phyloP scores from a whole-genome alignment of 1,140 invertebrate species.

The Caenorhabditis latens region DNA sequence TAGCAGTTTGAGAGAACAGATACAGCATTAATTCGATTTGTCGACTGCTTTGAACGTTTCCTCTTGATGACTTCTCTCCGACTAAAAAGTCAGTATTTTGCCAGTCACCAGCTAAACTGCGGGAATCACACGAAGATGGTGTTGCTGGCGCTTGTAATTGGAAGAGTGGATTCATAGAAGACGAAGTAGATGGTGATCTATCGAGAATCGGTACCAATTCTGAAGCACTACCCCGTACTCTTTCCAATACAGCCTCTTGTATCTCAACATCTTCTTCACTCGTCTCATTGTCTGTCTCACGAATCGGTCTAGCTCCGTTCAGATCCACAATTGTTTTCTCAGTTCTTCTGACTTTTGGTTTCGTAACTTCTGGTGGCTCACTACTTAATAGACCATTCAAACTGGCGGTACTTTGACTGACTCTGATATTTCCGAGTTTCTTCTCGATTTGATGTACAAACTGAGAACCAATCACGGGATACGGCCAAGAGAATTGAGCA shows the following conservation, averaged over 20 bases:
- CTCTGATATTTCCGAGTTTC: constrained; percentile 52
- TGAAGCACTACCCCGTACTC: constrained; percentile 16
- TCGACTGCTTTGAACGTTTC: constrained; percentile 35
- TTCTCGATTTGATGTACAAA: constrained; percentile 63
- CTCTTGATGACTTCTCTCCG: constrained; percentile 29
- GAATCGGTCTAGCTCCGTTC: not conserved
- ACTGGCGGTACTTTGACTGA: constrained; percentile 54
- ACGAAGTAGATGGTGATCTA: constrained; percentile 6
- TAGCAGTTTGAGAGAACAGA: constrained; percentile 45
- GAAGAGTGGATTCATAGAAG: not conserved
- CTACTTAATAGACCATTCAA: constrained; percentile 8
- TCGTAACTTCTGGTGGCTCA: not conserved
- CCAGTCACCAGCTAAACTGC: constrained; percentile 38
- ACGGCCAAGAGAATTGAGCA: constrained; percentile 74
- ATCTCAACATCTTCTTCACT: constrained; percentile 17
- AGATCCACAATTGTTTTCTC: not conserved
- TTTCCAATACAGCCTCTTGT: constrained; percentile 36
- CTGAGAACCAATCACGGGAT: constrained; percentile 69
- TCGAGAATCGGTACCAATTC: not conserved
- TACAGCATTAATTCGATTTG: constrained; percentile 38
- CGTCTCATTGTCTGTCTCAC: constrained; percentile 1
- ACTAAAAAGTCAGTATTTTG: constrained; percentile 47
- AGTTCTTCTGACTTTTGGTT: constrained; percentile 9
- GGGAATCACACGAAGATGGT: constrained; percentile 21
- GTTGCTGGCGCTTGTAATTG: not conserved